phyloP scores from a whole-genome alignment of 1,140 invertebrate genomes.

The Cydia fagiglandana region DNA sequence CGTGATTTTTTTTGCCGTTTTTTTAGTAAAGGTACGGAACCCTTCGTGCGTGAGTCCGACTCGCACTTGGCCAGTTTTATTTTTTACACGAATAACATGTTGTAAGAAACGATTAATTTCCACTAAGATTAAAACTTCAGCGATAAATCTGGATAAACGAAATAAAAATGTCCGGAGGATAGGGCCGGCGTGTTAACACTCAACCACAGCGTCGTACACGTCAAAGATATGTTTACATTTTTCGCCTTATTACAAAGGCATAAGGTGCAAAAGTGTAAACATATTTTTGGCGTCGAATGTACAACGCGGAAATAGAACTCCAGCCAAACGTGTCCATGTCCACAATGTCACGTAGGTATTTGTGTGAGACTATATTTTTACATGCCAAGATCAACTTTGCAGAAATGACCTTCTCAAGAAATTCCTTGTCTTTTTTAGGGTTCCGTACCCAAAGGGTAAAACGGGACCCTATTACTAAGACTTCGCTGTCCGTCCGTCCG shows the following conservation, averaged over 20 bases:
- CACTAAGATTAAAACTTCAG: slow-evolving; percentile 7
- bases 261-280: too few species aligned
- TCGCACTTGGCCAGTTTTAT: too few species aligned
- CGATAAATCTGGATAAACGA: not conserved
- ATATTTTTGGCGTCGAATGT: too few species aligned
- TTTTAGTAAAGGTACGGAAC: too few species aligned
- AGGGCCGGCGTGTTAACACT: slow-evolving; percentile 33
- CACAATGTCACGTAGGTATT: slow-evolving; percentile 67
- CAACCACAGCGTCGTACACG: slow-evolving; percentile 35
- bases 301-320: slow-evolving; percentile 53
- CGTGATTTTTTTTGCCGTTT: too few species aligned
- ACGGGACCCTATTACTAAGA: too few species aligned
- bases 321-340: slow-evolving; percentile 52
- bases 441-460: too few species aligned
- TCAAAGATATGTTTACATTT: too few species aligned
- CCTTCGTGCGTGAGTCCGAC: too few species aligned
- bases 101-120: not conserved
- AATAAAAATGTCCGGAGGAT: slow-evolving; percentile 12
- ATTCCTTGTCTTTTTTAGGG: slow-evolving; percentile 40
- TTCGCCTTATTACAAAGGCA: too few species aligned
- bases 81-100: not conserved
- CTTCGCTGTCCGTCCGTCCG: too few species aligned
- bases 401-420: slow-evolving; percentile 32
- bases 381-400: slow-evolving; percentile 41
- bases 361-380: slow-evolving; percentile 53